phyloP scores from a whole-genome alignment of 2,797 vertebrate genomes.

The Sebastolobus altivelis region DNA sequence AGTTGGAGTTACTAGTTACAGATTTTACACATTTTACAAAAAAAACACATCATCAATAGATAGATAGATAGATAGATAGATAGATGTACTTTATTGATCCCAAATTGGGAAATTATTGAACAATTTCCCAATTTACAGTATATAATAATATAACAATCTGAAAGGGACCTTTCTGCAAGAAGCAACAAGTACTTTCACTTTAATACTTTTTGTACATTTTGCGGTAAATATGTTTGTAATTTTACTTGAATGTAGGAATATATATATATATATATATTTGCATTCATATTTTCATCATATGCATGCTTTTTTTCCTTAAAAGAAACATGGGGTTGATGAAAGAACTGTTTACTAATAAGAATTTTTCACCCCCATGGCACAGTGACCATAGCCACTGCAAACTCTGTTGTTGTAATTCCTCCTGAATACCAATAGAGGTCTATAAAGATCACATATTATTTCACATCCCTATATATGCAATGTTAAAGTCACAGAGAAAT shows the following conservation, averaged over 20 bases:
- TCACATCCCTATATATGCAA: not conserved
- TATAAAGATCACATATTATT: slow-evolving; percentile 27
- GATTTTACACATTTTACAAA: too few species aligned
- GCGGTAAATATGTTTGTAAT: not conserved
- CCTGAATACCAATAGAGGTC: slow-evolving; percentile 52
- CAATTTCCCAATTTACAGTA: not conserved
- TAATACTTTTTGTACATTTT: not conserved
- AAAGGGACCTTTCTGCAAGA: not conserved
- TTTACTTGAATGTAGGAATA: not conserved
- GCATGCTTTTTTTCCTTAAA: not conserved
- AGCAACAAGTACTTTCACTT: not conserved
- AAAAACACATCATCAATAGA: too few species aligned
- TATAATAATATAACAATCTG: not conserved
- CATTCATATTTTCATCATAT: not conserved
- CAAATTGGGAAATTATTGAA: too few species aligned
- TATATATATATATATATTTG: not conserved
- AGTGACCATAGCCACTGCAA: not conserved
- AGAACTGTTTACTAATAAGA: not conserved
- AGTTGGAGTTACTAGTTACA: too few species aligned
- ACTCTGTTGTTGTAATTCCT: slow-evolving; percentile 42
- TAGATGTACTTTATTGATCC: too few species aligned
- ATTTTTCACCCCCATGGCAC: not conserved
- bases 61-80: too few species aligned
- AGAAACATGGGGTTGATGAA: not conserved
- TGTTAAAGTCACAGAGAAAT: not conserved